Conservation (phyloP, 1,140 invertebrate species). For the Euwallacea similis region DNA sequence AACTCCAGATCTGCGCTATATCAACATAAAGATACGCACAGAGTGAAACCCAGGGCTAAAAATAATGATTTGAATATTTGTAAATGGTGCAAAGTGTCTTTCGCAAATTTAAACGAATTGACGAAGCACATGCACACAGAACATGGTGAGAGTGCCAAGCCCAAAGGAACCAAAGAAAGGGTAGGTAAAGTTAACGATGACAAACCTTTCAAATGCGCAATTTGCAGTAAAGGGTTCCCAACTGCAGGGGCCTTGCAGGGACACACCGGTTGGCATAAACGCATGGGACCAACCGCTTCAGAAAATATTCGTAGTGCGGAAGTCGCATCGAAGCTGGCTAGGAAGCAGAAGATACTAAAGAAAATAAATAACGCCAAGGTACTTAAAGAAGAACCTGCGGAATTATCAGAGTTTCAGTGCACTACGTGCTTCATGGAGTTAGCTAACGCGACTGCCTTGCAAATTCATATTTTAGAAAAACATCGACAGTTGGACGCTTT, state of each 20-base stretch:
- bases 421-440: slow-evolving; percentile 41
- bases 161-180: slow-evolving; percentile 26
- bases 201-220: slow-evolving; percentile 35
- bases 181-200: not conserved
- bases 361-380: slow-evolving; percentile 4
- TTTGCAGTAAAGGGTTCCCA: slow-evolving; percentile 46
- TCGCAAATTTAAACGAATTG: slow-evolving; percentile 32
- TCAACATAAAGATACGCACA: slow-evolving; percentile 46
- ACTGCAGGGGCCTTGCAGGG: slow-evolving; percentile 42
- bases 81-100: slow-evolving; percentile 48
- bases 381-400: slow-evolving; percentile 31
- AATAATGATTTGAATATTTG: slow-evolving; percentile 36
- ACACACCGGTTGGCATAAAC: slow-evolving; percentile 50
- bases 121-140: slow-evolving; percentile 43
- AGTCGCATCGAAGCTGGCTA: slow-evolving; percentile 23
- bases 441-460: slow-evolving; percentile 47
- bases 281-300: slow-evolving; percentile 10
- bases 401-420: slow-evolving; percentile 39
- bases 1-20: slow-evolving; percentile 41
- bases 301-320: slow-evolving; percentile 7
- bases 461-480: slow-evolving; percentile 49
- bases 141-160: slow-evolving; percentile 40
- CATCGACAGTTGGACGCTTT: slow-evolving; percentile 46
- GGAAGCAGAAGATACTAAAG: slow-evolving; percentile 29
- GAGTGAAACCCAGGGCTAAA: slow-evolving; percentile 16